Evolutionary conservation across 2,797 vertebrate genomes (phyloP), one percentile per base, ranked within the genome.

Genomic region (Melanotaenia trifasciata): DNA sequence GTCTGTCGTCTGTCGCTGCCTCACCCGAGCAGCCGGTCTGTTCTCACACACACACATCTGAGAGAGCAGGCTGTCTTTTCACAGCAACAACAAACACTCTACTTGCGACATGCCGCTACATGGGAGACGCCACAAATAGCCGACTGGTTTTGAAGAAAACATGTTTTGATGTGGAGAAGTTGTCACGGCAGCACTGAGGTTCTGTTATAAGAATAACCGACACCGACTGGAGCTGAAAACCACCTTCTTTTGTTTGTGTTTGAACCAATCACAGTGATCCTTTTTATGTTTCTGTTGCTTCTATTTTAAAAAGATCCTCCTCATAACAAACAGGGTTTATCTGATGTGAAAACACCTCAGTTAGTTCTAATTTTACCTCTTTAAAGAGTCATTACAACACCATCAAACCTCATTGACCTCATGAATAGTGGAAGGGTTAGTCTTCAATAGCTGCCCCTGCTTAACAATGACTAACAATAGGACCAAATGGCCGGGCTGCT

Each of bases 401-500:
- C 87, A 83, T 90, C 72, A 77, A 84, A 88, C 74, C 90, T 88
- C 84, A 74, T 80, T 92, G 88, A 92, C 91, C 91, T 76, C 81
- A 33, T 72, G 62, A 80, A 71, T 82, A 88, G 84, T 78, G 72
- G 70, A 87, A 81, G 85, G 76, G 75, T 68, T 43, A 36, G 60
- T 64, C 60, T 64, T 88, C 88, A 89, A 89, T 77, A 75, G 83
- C 67, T 66, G 47, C 76, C 57, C 76, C 57, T 70, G 64, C 69
- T 72, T 61, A 89, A 92, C 85, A 93, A 93, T 89, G 90, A 78
- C 81, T 79, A 90, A 92, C 87, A 94, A 94, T 92, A 91, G 84
- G 78, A 93, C 93, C 90, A 95, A 95, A 94, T 94, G 88, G 88
- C 84, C 83, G 43, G 74, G 86, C 82, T 84, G 89, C 90, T 80